These are phyloP conservation scores for Plebejus melissa DNA, from an alignment of 2,888 invertebrate species.

Conservation along the genomic window DNA sequence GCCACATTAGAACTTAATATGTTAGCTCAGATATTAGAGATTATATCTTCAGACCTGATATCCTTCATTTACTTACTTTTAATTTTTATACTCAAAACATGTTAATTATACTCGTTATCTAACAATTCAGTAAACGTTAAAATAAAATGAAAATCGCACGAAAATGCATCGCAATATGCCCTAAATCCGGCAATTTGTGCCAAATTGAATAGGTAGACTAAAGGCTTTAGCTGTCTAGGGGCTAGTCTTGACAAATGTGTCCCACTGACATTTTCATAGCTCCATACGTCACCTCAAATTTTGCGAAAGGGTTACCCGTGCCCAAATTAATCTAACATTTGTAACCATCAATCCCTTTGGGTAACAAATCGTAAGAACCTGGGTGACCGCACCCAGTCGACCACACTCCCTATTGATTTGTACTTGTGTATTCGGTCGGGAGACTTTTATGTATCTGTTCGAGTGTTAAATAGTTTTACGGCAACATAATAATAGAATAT, in stretches of 20 bases:
- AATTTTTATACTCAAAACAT: too few species aligned
- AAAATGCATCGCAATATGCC: neutral
- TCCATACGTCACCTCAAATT: constrained; percentile 18
- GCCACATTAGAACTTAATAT: too few species aligned
- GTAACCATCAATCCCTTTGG: constrained; percentile 14
- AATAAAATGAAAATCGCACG: neutral
- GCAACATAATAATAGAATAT: too few species aligned
- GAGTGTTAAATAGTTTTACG: neutral
- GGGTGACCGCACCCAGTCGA: neutral
- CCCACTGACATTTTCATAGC: constrained; percentile 11
- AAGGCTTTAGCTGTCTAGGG: constrained; percentile 2
- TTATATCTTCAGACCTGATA: too few species aligned
- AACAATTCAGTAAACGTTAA: neutral
- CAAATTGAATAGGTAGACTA: constrained; percentile 18
- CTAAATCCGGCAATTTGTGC: neutral
- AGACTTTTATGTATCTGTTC: neutral
- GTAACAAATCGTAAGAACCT: constrained; percentile 19
- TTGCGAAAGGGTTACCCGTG: constrained; percentile 16
- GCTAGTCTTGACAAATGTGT: constrained; percentile 14
- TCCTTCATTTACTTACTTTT: too few species aligned
- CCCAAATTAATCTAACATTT: constrained; percentile 18
- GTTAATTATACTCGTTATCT: too few species aligned
- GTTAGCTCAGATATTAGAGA: too few species aligned
- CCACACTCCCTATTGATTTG: neutral
- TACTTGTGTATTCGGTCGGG: neutral